A percentile compares a stretch with the other conserved stretches of the same genome.
Conservation (phyloP, 2,888 invertebrate genomes). For the Diaperis boleti region DNA sequence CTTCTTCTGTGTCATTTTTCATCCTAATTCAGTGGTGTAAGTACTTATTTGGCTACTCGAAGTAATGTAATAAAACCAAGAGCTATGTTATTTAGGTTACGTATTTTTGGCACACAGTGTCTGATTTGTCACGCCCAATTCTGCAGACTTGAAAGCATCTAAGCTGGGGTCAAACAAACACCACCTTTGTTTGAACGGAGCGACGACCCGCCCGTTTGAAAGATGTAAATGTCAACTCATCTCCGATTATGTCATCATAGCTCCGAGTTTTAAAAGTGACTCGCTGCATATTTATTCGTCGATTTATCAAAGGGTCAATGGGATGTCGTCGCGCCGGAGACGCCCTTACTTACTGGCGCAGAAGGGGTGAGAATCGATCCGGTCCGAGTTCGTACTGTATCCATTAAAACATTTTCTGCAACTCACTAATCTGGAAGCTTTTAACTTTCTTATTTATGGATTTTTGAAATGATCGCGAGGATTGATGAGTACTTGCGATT, state of each 20-base stretch:
- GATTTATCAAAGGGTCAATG: slow-evolving; percentile 58
- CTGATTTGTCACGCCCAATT: too few relatives aligned
- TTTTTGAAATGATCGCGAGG: slow-evolving; percentile 26
- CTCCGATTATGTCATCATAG: background rate
- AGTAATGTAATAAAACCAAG: too few relatives aligned
- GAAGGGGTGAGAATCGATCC: slow-evolving; percentile 61
- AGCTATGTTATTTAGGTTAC: too few relatives aligned
- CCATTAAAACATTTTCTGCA: slow-evolving; percentile 61
- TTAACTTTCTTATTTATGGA: slow-evolving; percentile 56
- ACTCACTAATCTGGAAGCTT: slow-evolving; percentile 59
- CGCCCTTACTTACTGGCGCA: slow-evolving; percentile 53
- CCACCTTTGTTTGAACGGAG: too few relatives aligned
- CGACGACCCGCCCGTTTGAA: too few relatives aligned
- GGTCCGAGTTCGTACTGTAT: slow-evolving; percentile 56
- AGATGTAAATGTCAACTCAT: background rate
- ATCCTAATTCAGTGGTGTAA: too few relatives aligned
- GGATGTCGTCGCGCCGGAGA: slow-evolving; percentile 51
- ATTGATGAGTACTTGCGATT: slow-evolving; percentile 20
- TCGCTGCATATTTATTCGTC: slow-evolving; percentile 61
- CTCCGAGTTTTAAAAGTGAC: slow-evolving; percentile 39
- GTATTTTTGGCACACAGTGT: too few relatives aligned
- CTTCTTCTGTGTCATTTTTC: too few relatives aligned
- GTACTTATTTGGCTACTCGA: too few relatives aligned
- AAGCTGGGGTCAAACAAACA: background rate
- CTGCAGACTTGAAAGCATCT: background rate